phyloP scores from a whole-genome alignment of 1,140 invertebrate genomes.

The Linepithema humile region DNA sequence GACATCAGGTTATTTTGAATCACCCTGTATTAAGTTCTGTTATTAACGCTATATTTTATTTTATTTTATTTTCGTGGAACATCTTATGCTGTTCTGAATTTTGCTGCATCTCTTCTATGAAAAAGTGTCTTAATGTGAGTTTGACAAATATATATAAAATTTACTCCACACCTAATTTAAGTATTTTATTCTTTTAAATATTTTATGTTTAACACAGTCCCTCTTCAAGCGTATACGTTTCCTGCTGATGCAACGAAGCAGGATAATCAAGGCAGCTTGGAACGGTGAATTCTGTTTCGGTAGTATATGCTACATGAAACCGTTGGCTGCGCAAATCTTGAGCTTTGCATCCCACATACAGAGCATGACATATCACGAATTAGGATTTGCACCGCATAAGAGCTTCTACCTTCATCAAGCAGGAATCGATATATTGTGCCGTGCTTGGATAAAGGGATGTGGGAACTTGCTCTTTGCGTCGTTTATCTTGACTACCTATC shows the following conservation, averaged over 20 bases:
- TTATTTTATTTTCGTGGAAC: too few species aligned
- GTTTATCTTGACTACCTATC: conserved; percentile 71
- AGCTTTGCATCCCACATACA: conserved; percentile 45
- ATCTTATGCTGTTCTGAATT: too few species aligned
- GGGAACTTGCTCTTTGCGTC: conserved; percentile 75
- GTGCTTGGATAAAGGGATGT: conserved; percentile 73
- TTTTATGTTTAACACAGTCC: conserved; percentile 59
- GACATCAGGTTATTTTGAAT: too few species aligned
- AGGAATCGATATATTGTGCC: conserved; percentile 67
- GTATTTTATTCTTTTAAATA: too few species aligned
- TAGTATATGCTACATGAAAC: conserved; percentile 71
- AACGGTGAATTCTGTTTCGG: conserved; percentile 72
- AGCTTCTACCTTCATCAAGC: conserved; percentile 76
- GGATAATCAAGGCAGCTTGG: conserved; percentile 73
- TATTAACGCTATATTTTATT: too few species aligned
- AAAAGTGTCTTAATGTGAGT: too few species aligned
- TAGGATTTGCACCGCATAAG: conserved; percentile 68
- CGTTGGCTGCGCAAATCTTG: conserved; percentile 35
- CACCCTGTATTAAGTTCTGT: too few species aligned
- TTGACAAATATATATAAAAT: too few species aligned
- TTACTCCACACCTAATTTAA: too few species aligned
- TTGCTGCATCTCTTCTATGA: too few species aligned
- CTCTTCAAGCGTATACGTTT: conserved; percentile 72
- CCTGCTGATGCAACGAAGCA: conserved; percentile 66
- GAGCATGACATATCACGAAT: conserved; percentile 50